phyloP scores from a whole-genome alignment of 2,888 invertebrate genomes.

The Noctua janthe region DNA sequence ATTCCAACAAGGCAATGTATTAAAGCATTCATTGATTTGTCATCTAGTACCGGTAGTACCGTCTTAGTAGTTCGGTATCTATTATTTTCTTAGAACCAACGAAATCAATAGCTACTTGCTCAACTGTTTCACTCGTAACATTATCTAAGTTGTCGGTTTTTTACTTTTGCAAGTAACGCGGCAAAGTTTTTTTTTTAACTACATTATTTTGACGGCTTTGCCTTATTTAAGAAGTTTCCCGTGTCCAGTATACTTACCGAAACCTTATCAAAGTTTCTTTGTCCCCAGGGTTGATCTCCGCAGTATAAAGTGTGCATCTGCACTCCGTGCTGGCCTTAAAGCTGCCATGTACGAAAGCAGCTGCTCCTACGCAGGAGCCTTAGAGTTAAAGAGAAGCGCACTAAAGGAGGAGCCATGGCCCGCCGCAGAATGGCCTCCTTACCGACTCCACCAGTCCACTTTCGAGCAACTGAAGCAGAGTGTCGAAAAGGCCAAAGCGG shows the following conservation, averaged over 20 bases:
- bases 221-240: neutral
- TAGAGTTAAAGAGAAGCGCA: slow-evolving; percentile 94
- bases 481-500: slow-evolving; percentile 97
- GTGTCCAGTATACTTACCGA: neutral
- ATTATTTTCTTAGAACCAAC: neutral
- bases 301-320: slow-evolving; percentile 84
- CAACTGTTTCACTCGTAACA: neutral
- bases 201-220: neutral
- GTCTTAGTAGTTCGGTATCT: neutral
- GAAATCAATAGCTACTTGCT: neutral
- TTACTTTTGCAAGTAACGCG: neutral
- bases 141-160: neutral
- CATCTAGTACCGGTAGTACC: neutral
- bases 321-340: slow-evolving; percentile 84
- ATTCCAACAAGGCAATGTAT: neutral
- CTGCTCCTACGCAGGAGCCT: slow-evolving; percentile 96
- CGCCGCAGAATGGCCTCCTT: slow-evolving; percentile 93
- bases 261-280: slow-evolving; percentile 1
- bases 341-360: slow-evolving; percentile 97
- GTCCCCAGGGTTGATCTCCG: slow-evolving; percentile 83
- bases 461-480: slow-evolving; percentile 97
- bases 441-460: slow-evolving; percentile 96
- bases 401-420: slow-evolving; percentile 90
- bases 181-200: neutral
- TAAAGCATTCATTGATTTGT: neutral